Percentiles rank a stretch among this genome's conserved stretches.
Evolutionary conservation across 2,888 invertebrate species (phyloP).

Genomic region (Rosalia funebris): DNA sequence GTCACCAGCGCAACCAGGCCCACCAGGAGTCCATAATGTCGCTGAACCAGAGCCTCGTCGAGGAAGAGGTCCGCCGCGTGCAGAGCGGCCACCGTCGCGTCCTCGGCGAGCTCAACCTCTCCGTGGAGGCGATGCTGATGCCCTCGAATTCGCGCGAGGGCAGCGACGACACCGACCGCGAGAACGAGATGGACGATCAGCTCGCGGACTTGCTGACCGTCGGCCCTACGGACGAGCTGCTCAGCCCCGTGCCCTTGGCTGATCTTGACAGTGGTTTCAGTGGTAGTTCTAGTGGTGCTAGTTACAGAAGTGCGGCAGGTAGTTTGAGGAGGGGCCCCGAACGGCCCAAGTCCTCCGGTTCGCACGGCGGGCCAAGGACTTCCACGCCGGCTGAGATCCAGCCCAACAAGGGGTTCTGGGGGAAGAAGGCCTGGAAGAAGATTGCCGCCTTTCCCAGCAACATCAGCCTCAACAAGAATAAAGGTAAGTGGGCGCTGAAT

Average conservation of each 20-base stretch:
- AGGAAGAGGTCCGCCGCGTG: conserved; percentile 85
- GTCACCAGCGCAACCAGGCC: conserved; percentile 38
- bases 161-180: conserved; percentile 71
- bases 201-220: conserved; percentile 75
- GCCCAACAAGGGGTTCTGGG: conserved; percentile 72
- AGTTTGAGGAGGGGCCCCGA: conserved; percentile 68
- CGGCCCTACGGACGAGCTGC: conserved; percentile 76
- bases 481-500: conserved; percentile 67
- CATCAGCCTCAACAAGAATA: conserved; percentile 75
- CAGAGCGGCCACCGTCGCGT: conserved; percentile 85
- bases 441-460: conserved; percentile 79
- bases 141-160: conserved; percentile 72
- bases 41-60: conserved; percentile 77
- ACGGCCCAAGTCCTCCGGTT: conserved; percentile 60
- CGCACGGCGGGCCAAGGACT: conserved; percentile 39
- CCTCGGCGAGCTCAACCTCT: conserved; percentile 85
- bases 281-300: conserved; percentile 84
- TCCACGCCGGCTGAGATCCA: conserved; percentile 43
- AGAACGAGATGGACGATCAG: conserved; percentile 72
- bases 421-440: conserved; percentile 82
- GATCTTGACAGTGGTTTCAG: conserved; percentile 86
- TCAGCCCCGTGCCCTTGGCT: conserved; percentile 72
- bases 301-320: conserved; percentile 73
- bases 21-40: conserved; percentile 69
- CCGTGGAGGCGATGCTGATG: conserved; percentile 90